Conservation (phyloP, 2,888 invertebrate genomes). For the Andrena trimmerana region DNA sequence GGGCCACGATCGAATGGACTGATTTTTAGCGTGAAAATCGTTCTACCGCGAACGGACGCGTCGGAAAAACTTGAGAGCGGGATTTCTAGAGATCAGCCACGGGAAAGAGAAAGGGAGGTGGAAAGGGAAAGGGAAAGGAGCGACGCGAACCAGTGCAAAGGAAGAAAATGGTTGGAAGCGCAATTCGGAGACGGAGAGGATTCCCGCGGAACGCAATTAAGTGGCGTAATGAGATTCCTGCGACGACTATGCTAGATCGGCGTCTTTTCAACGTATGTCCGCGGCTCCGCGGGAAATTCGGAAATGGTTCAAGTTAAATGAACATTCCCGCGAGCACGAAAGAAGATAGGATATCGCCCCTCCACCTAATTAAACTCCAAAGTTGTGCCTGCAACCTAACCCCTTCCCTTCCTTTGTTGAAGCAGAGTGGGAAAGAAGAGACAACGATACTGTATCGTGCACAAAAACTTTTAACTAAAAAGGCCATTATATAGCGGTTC, state of each 20-base stretch:
- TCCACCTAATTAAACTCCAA: slow-evolving; percentile 73
- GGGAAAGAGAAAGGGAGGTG: not conserved
- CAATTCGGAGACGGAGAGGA: slow-evolving; percentile 29
- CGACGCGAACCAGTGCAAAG: not conserved
- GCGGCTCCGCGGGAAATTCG: slow-evolving; percentile 66
- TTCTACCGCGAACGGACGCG: not conserved
- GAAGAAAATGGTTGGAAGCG: slow-evolving; percentile 19
- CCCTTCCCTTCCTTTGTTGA: not conserved
- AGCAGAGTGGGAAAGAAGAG: too few relatives aligned
- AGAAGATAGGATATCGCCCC: slow-evolving; percentile 62
- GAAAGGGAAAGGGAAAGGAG: not conserved
- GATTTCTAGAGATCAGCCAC: slow-evolving; percentile 4
- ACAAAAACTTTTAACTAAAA: too few relatives aligned
- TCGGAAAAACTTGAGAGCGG: slow-evolving; percentile 2
- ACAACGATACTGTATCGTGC: too few relatives aligned
- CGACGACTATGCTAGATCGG: slow-evolving; percentile 46
- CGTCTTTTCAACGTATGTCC: slow-evolving; percentile 55
- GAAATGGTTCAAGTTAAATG: slow-evolving; percentile 76
- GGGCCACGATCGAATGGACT: not conserved
- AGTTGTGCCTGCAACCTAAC: slow-evolving; percentile 11
- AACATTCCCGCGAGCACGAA: slow-evolving; percentile 66
- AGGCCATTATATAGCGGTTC: too few relatives aligned
- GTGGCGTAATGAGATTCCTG: slow-evolving; percentile 70
- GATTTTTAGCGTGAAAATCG: not conserved
- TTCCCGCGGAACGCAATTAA: slow-evolving; percentile 68